phyloP scores from a whole-genome alignment of 2,113 vertebrate species.

The Anhinga anhinga region DNA sequence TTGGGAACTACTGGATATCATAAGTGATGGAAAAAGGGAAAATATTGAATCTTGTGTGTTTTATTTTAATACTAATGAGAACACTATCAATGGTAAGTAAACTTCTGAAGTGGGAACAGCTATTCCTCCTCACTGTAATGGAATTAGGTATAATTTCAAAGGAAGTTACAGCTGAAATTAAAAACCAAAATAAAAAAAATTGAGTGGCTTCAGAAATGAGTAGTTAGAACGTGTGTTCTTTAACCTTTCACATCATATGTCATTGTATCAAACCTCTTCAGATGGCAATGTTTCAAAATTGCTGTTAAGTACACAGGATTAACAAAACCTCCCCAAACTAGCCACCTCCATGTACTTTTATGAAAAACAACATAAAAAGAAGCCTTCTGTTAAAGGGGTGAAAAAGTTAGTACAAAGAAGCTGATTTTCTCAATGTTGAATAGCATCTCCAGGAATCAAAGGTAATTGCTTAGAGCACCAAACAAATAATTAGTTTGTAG shows the following conservation, averaged over 20 bases:
- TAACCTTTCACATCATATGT: background rate
- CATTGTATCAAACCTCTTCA: background rate
- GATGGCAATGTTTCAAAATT: background rate
- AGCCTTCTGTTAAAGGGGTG: background rate
- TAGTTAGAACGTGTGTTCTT: background rate
- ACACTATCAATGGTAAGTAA: background rate
- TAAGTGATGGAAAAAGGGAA: background rate
- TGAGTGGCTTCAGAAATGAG: background rate
- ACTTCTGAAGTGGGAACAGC: background rate
- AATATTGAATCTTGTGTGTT: background rate
- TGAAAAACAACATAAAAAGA: background rate
- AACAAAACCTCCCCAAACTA: background rate
- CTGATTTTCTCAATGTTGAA: too few relatives aligned
- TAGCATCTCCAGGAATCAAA: constrained; percentile 10
- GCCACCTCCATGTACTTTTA: background rate
- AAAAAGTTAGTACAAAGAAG: too few relatives aligned
- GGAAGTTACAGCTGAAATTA: background rate
- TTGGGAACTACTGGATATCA: background rate
- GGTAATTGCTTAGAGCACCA: constrained; percentile 30
- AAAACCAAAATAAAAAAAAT: background rate
- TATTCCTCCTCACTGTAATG: background rate
- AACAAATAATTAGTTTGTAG: constrained; percentile 56
- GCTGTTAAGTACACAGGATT: background rate
- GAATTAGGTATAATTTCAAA: background rate
- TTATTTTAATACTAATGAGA: background rate